Evolutionary conservation across 2,797 vertebrate species (phyloP).

Genomic region (Pterois miles): DNA sequence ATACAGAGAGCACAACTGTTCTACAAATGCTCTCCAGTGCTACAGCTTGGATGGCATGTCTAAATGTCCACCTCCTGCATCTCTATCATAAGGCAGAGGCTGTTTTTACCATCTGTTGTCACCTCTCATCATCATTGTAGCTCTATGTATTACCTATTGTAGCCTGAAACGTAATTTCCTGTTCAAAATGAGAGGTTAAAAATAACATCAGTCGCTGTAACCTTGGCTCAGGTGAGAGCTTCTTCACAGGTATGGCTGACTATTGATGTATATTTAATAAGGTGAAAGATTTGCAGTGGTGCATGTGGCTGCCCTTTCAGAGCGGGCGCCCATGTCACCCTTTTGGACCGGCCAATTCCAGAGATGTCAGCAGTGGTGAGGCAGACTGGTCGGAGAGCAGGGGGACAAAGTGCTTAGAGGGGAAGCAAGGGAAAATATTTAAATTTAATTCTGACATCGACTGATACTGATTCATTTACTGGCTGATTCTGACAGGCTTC

Average conservation of each 20-base stretch:
- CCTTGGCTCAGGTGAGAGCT: slow-evolving; percentile 70
- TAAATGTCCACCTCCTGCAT: slow-evolving; percentile 8
- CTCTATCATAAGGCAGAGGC: slow-evolving; percentile 13
- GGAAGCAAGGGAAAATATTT: slow-evolving; percentile 15
- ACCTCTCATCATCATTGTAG: slow-evolving; percentile 13
- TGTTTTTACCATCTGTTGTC: slow-evolving; percentile 30
- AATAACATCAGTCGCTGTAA: slow-evolving; percentile 60
- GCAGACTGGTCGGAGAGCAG: background rate
- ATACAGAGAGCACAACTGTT: background rate
- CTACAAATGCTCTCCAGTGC: background rate
- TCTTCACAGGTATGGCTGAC: slow-evolving; percentile 65
- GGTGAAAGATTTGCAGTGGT: slow-evolving; percentile 74
- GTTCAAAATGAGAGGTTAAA: slow-evolving; percentile 51
- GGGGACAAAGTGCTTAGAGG: background rate
- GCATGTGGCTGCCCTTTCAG: slow-evolving; percentile 75
- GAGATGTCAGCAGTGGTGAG: slow-evolving; percentile 58
- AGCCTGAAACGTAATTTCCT: slow-evolving; percentile 35
- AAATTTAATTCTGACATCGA: background rate
- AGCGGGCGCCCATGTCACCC: slow-evolving; percentile 65
- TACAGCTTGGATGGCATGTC: background rate
- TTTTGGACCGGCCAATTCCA: slow-evolving; percentile 46
- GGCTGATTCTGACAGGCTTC: background rate
- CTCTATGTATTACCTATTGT: slow-evolving; percentile 1
- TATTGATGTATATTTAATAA: slow-evolving; percentile 84
- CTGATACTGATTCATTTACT: background rate